A percentile compares a stretch with the other conserved stretches of the same genome.
Evolutionary conservation across 2,113 vertebrate species (phyloP).

Genomic region (Eulemur macaco): DNA sequence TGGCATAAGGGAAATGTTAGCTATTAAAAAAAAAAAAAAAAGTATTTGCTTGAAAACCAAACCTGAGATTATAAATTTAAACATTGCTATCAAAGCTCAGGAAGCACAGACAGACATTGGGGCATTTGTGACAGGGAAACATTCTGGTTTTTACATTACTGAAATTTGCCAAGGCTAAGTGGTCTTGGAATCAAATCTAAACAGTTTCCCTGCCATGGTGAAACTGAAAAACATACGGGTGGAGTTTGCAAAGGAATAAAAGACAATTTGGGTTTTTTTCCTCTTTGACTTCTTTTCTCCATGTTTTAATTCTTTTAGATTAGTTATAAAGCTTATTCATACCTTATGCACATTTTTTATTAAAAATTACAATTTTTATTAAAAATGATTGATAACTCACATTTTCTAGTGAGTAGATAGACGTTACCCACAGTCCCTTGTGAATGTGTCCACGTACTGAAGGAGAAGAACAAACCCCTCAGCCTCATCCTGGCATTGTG

Average conservation of each 20-base stretch:
- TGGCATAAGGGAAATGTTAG: not conserved
- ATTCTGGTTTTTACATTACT: slow-evolving; percentile 32
- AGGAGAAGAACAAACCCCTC: not conserved
- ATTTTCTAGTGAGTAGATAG: not conserved
- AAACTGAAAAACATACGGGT: not conserved
- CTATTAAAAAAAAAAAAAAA: not conserved
- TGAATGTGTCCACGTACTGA: not conserved
- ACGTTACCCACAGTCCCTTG: not conserved
- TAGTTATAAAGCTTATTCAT: not conserved
- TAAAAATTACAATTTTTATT: not conserved
- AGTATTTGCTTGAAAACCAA: slow-evolving; percentile 40
- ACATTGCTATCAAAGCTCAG: not conserved
- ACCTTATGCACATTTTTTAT: not conserved
- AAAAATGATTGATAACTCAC: not conserved
- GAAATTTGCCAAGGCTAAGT: not conserved
- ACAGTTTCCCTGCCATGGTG: not conserved
- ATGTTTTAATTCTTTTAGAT: not conserved
- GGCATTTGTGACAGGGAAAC: not conserved
- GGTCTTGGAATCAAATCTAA: slow-evolving; percentile 23
- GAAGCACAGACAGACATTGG: not conserved
- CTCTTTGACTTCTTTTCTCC: not conserved
- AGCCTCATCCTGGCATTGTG: not conserved
- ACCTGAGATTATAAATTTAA: slow-evolving; percentile 18
- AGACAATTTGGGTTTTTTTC: not conserved
- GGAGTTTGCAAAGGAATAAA: slow-evolving; percentile 19